Evolutionary conservation across 1,140 invertebrate species (phyloP), one percentile per base, ranked within the genome.

Genomic region (Drosophila equinoxialis): DNA sequence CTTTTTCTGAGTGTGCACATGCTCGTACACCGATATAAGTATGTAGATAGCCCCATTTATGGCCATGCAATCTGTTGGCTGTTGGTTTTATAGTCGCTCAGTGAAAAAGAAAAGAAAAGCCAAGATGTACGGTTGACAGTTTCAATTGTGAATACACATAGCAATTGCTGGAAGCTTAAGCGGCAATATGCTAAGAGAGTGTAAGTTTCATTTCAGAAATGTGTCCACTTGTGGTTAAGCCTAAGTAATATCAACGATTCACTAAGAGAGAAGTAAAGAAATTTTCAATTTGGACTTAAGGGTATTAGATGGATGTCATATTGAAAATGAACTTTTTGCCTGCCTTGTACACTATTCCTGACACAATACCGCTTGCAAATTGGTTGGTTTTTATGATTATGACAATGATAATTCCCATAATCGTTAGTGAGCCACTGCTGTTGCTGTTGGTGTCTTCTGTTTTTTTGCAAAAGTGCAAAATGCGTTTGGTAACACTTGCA

Each of bases 401-500:
- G 76, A 74, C 83, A 74, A 87, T 79, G 83, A 86, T 87, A 79
- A 87, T 86, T 74, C 72, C 14, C 67, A 65, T 77, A 80, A 69
- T 77, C 69, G 67, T 68, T 71, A 65, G 61, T 55, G 74, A 30
- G 30, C 30, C 30, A 30, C 35, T 37, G 35, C 1, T 37, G 35
- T 1, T 37, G 35, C 35, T 37, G 35, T 11, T 11, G 35, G 23
- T 45, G 71, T 54, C 68, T 77, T 64, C 82, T 76, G 71, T 77
- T 74, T 81, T 78, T 74, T 68, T 86, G 83, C 79, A 86, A 30
- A 30, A 68, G 83, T 82, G 82, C 71, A 83, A 86, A 82, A 79
- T 86, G 83, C 84, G 76, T 87, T 81, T 76, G 77, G 76, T 76
- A 62, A 82, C 83, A 86, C 76, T 83, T 87, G 83, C 76, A 68